Conservation (phyloP, 2,888 invertebrate genomes). For the Lepidocyrtoides sp. region DNA sequence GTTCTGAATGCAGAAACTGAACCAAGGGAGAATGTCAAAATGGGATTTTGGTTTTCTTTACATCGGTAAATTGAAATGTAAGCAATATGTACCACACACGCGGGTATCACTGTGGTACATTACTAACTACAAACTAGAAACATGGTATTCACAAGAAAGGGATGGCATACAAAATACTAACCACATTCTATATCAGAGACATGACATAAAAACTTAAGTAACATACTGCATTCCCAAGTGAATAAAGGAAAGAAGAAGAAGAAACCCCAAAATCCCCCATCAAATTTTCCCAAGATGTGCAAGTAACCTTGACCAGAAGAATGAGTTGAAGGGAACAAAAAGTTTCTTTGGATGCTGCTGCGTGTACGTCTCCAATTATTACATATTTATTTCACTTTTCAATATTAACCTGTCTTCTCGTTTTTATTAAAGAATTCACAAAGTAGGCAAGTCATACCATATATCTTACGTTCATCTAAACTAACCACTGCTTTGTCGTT, state of each 20-base stretch:
- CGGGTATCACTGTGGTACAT: not conserved
- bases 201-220: not conserved
- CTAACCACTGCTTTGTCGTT: not conserved
- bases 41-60: not conserved
- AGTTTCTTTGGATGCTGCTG: not conserved
- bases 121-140: not conserved
- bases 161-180: not conserved
- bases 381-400: constrained; percentile 32
- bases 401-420: not conserved
- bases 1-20: not conserved
- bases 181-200: not conserved
- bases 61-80: constrained; percentile 17
- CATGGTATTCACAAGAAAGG: not conserved
- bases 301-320: constrained; percentile 41
- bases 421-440: not conserved
- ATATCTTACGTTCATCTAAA: not conserved
- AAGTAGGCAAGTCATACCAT: not conserved
- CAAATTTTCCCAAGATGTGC: constrained; percentile 61
- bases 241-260: not conserved
- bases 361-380: not conserved
- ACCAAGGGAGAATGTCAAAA: not conserved
- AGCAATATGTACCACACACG: not conserved
- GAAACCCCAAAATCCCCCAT: constrained; percentile 53
- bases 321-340: not conserved
- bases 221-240: constrained; percentile 27